These are phyloP conservation scores for Eufriesea mexicana DNA, from an alignment of 1,140 invertebrate species.

Conservation along the genomic window DNA sequence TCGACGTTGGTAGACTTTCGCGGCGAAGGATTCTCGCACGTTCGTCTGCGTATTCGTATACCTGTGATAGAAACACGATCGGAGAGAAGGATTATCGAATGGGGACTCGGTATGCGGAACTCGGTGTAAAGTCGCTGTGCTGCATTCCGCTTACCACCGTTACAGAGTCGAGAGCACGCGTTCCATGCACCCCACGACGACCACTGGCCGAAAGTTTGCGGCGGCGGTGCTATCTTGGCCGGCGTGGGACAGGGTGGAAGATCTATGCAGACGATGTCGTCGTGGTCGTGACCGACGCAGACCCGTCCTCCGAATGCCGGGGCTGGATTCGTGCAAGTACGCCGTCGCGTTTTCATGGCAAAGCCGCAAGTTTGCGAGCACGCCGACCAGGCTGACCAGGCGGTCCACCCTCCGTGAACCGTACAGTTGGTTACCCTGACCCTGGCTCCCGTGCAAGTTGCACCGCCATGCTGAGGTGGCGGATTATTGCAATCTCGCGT, in stretches of 20 bases:
- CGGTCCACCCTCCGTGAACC: constrained; percentile 93
- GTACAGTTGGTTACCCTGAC: constrained; percentile 90
- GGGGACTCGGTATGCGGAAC: too few species aligned
- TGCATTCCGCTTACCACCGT: constrained; percentile 78
- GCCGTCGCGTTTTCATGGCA: constrained; percentile 90
- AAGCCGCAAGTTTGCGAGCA: constrained; percentile 90
- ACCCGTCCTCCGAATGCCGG: constrained; percentile 92
- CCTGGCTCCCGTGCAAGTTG: constrained; percentile 83
- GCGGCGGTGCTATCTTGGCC: constrained; percentile 82
- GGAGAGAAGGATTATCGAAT: neutral
- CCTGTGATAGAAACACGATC: constrained; percentile 61
- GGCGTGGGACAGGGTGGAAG: constrained; percentile 90
- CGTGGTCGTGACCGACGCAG: constrained; percentile 90
- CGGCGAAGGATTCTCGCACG: constrained; percentile 87
- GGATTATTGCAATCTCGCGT: constrained; percentile 92
- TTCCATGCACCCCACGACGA: constrained; percentile 89
- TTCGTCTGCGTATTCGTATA: constrained; percentile 80
- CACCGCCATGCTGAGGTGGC: constrained; percentile 89
- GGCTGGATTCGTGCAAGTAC: constrained; percentile 91
- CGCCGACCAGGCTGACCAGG: constrained; percentile 93
- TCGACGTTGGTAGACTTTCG: constrained; percentile 84
- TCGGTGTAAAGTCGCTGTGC: too few species aligned
- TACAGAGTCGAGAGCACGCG: constrained; percentile 84
- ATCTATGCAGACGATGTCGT: constrained; percentile 89
- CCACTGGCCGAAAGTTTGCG: constrained; percentile 88